Conservation (phyloP, 2,888 invertebrate species). For the Orgyia antiqua region DNA sequence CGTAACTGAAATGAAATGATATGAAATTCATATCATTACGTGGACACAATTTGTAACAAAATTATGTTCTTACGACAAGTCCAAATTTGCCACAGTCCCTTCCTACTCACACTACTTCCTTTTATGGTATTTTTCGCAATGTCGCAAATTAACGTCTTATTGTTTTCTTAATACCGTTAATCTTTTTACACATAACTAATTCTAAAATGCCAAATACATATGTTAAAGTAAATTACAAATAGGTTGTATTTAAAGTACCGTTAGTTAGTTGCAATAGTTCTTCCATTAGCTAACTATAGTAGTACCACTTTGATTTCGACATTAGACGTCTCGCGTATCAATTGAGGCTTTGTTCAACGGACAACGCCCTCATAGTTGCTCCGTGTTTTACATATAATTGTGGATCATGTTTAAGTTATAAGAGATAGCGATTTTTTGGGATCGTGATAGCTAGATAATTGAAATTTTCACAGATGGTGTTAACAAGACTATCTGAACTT, state of each 20-base stretch:
- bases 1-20: too few relatives aligned
- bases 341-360: slow-evolving; percentile 69
- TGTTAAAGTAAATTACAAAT: not conserved
- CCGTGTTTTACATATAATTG: slow-evolving; percentile 48
- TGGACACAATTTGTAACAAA: too few relatives aligned
- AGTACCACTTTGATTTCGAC: slow-evolving; percentile 55
- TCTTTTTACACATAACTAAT: too few relatives aligned
- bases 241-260: slow-evolving; percentile 1
- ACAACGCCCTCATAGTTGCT: slow-evolving; percentile 54
- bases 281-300: slow-evolving; percentile 42
- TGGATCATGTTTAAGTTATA: slow-evolving; percentile 22
- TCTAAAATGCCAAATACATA: slow-evolving; percentile 1
- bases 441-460: too few relatives aligned
- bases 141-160: too few relatives aligned
- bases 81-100: too few relatives aligned
- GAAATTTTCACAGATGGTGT: too few relatives aligned
- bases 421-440: slow-evolving; percentile 22
- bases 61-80: too few relatives aligned
- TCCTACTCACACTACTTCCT: too few relatives aligned
- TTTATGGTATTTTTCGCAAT: too few relatives aligned
- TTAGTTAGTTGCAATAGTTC: slow-evolving; percentile 25
- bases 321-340: slow-evolving; percentile 55
- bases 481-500: too few relatives aligned
- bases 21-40: too few relatives aligned
- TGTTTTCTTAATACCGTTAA: not conserved